phyloP scores from a whole-genome alignment of 2,888 invertebrate genomes.

The Cephalotes varians region DNA sequence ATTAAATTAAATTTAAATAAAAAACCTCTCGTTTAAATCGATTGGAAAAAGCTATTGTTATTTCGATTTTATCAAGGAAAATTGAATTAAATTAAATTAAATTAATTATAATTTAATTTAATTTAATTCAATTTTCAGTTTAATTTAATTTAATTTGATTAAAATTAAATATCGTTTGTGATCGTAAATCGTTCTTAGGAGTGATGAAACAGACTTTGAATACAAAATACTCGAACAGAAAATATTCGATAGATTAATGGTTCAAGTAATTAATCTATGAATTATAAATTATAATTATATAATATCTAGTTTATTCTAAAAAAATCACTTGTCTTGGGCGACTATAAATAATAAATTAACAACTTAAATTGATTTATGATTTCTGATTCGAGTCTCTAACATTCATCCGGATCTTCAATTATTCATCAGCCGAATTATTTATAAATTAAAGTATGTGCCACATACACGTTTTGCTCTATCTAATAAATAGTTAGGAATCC shows the following conservation, averaged over 20 bases:
- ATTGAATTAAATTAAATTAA: too few relatives aligned
- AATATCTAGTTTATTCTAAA: too few relatives aligned
- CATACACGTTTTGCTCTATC: neutral
- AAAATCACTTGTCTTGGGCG: too few relatives aligned
- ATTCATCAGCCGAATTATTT: neutral
- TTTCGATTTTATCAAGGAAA: neutral
- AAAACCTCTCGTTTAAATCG: too few relatives aligned
- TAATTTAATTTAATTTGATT: too few relatives aligned
- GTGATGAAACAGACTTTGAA: neutral
- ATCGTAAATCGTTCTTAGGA: neutral
- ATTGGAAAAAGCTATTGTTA: neutral
- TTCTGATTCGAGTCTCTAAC: neutral
- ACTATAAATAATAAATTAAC: neutral
- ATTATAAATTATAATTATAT: constrained; percentile 8
- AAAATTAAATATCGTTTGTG: neutral
- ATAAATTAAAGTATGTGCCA: neutral
- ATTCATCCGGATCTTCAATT: neutral
- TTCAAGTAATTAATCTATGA: neutral
- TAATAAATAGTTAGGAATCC: neutral
- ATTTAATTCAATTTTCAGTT: too few relatives aligned
- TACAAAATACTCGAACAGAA: too few relatives aligned
- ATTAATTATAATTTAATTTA: too few relatives aligned
- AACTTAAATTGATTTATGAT: neutral
- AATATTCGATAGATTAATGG: neutral
- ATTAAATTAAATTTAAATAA: neutral